Evolutionary conservation across 2,113 vertebrate species (phyloP), one percentile per base, ranked within the genome.

Genomic region (Hirundichthys speculiger): DNA sequence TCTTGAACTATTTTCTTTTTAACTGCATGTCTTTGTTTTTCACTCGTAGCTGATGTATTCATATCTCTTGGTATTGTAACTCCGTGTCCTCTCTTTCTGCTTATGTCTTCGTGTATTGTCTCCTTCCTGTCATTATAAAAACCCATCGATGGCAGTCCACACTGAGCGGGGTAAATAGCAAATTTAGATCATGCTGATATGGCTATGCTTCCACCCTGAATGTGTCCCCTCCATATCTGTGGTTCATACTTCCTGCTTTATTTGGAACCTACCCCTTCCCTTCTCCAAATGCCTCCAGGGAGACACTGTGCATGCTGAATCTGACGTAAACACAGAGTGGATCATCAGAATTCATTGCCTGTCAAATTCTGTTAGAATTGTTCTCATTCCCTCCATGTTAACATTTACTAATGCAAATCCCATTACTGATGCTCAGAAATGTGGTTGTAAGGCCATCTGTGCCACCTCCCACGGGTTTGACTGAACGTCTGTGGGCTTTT

Each of bases 81-180:
- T 86, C 82, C 69, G 82, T 92, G 91, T 95, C 94, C 94, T 94
- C 94, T 94, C 91, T 90, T 94, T 94, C 79, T 95, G 87, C 91
- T 90, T 90, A 89, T 90, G 91, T 93, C 90, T 92, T 89, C 71
- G 86, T 91, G 88, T 88, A 87, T 80, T 80, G 88, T 90, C 87
- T 89, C 82, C 88, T 87, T 88, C 87, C 77, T 86, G 68, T 90
- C 90, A 91, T 91, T 90, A 77, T 40, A 76, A 68, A 86, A 89
- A 83, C 68, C 69, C 92, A 91, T 92, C 89, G 93, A 92, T 90
- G 89, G 91, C 95, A 99, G 98, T 93, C 93, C 95, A 96, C 93
- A 94, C 94, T 90, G 91, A 96, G 89, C 93, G 94, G 92, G 98
- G 96, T 98, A 96, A 94, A 93, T 93, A 93, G 86, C 79, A 75